Evolutionary conservation across 2,888 invertebrate genomes (phyloP).

Genomic region (Charanyca ferruginea): DNA sequence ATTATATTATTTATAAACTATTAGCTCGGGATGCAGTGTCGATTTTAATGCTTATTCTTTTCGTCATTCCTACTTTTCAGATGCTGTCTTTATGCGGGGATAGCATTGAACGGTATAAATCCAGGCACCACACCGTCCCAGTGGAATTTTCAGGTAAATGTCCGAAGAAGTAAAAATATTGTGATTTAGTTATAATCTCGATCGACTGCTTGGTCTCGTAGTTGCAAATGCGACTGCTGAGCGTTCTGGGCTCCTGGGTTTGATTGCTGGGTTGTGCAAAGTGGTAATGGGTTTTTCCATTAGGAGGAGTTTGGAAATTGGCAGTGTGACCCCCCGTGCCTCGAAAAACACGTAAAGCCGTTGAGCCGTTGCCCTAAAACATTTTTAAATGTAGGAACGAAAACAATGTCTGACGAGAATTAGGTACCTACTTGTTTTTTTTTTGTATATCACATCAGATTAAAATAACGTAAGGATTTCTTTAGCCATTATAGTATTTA

Average conservation of each 20-base stretch:
- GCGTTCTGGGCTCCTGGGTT: too few species aligned
- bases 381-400: background rate
- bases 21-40: background rate
- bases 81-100: constrained; percentile 95
- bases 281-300: too few species aligned
- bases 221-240: too few species aligned
- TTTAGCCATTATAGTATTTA: background rate
- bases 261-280: too few species aligned
- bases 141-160: constrained; percentile 90
- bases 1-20: background rate
- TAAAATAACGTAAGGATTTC: constrained; percentile 15
- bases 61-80: constrained; percentile 81
- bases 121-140: constrained; percentile 96
- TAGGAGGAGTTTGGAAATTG: too few species aligned
- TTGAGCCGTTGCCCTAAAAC: too few species aligned
- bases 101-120: constrained; percentile 95
- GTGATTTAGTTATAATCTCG: background rate
- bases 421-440: background rate
- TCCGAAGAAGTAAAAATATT: background rate
- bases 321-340: too few species aligned
- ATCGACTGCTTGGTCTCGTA: too few species aligned
- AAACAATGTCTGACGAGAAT: background rate
- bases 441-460: background rate
- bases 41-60: constrained; percentile 8
- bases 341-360: too few species aligned